These are phyloP conservation scores for Drosophila birchii DNA, from an alignment of 2,888 invertebrate genomes.

Conservation along the genomic window DNA sequence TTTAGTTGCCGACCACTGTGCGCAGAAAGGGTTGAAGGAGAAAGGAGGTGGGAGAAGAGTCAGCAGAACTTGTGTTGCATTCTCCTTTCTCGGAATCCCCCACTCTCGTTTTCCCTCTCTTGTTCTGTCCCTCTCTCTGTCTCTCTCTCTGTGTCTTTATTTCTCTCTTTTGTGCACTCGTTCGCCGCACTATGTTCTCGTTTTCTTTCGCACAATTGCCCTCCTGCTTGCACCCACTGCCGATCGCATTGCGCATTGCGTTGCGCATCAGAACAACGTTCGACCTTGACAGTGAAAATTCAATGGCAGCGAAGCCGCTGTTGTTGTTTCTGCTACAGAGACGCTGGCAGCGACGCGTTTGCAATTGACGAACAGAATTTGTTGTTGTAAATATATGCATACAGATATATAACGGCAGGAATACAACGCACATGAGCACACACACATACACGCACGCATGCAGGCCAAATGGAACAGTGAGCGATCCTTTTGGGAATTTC, in stretches of 20 bases:
- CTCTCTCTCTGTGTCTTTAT: too few relatives aligned
- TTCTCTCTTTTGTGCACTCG: constrained; percentile 25
- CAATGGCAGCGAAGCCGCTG: constrained; percentile 62
- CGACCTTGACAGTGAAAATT: constrained; percentile 84
- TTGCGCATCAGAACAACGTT: constrained; percentile 81
- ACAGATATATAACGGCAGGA: not conserved
- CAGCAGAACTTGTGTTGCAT: constrained; percentile 21
- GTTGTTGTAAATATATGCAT: constrained; percentile 34
- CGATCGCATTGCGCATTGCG: constrained; percentile 70
- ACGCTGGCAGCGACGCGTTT: constrained; percentile 61
- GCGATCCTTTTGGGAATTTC: not conserved
- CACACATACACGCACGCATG: not conserved
- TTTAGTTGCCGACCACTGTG: constrained; percentile 16
- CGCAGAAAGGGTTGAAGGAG: not conserved
- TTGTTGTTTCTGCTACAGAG: constrained; percentile 26
- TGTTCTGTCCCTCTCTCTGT: not conserved
- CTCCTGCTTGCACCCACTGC: constrained; percentile 24
- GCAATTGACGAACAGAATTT: constrained; percentile 78
- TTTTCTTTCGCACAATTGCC: constrained; percentile 24
- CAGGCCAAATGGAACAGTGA: constrained; percentile 3
- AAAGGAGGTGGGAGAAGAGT: not conserved
- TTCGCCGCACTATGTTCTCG: constrained; percentile 23
- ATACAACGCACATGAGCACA: constrained; percentile 1
- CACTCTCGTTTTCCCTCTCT: constrained; percentile 19
- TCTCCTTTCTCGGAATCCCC: constrained; percentile 33